A percentile compares a stretch with the other conserved stretches of the same genome.
phyloP scores from a whole-genome alignment of 2,888 invertebrate genomes.

The Andrena praecox region DNA sequence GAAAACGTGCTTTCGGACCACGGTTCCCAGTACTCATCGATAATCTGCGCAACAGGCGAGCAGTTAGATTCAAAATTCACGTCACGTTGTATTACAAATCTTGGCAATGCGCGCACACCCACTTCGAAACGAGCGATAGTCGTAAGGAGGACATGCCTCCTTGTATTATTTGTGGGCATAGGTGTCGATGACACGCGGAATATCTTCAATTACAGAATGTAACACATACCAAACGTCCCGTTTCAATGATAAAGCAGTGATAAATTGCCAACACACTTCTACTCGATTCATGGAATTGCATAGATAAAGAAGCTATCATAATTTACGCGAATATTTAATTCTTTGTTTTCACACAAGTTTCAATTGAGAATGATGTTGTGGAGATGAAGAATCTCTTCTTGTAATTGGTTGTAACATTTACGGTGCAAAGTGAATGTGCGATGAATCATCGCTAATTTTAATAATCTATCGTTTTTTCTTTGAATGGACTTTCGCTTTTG shows the following conservation, averaged over 20 bases:
- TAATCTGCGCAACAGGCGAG: background rate
- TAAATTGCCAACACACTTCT: background rate
- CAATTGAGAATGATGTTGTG: no score
- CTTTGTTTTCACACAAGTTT: background rate
- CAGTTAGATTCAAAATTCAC: conserved; percentile 30
- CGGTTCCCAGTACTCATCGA: conserved; percentile 7
- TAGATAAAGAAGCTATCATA: background rate
- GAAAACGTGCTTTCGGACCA: background rate
- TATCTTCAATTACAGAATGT: conserved; percentile 48
- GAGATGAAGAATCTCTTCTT: no score
- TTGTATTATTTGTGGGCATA: conserved; percentile 58
- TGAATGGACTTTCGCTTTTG: background rate
- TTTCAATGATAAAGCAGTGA: conserved; percentile 16
- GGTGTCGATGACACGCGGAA: conserved; percentile 36
- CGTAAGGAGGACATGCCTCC: conserved; percentile 58
- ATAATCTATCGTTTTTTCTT: background rate
- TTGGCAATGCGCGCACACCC: conserved; percentile 41
- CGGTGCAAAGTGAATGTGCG: no score
- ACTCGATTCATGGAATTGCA: conserved; percentile 1
- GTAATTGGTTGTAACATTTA: no score
- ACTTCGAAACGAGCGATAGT: conserved; percentile 65
- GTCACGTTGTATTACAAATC: conserved; percentile 41
- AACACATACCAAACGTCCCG: conserved; percentile 13
- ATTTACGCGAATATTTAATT: background rate
- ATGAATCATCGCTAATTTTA: no score